These are phyloP conservation scores for Drosophila cardini DNA, from an alignment of 1,140 invertebrate species.

Conservation along the genomic window DNA sequence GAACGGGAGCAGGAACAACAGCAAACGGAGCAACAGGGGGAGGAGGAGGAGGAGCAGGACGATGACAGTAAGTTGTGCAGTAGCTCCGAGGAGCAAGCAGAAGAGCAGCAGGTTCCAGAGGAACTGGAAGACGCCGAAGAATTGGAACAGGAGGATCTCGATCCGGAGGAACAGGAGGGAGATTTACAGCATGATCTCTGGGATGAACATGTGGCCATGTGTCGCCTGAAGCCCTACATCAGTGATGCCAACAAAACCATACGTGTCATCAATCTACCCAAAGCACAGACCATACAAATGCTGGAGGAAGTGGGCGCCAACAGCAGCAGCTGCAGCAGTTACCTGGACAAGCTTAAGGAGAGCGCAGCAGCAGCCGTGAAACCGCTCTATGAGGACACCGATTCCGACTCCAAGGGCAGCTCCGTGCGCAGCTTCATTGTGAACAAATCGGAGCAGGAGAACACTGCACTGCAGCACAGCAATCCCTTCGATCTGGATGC, in stretches of 20 bases:
- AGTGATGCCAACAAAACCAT: slow-evolving; percentile 59
- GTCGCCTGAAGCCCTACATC: slow-evolving; percentile 60
- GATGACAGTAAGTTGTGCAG: slow-evolving; percentile 44
- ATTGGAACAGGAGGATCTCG: neutral
- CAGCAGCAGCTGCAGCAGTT: slow-evolving; percentile 4
- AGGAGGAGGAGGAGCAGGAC: slow-evolving; percentile 40
- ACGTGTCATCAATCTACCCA: slow-evolving; percentile 63
- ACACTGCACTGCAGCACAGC: slow-evolving; percentile 30
- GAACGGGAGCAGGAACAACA: slow-evolving; percentile 2
- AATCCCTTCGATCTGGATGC: slow-evolving; percentile 76
- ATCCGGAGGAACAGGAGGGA: slow-evolving; percentile 37
- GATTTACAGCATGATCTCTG: slow-evolving; percentile 51
- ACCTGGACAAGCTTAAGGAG: slow-evolving; percentile 71
- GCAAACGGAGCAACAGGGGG: slow-evolving; percentile 46
- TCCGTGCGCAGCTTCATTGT: slow-evolving; percentile 80
- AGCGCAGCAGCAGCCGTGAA: slow-evolving; percentile 34
- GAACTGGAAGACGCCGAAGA: slow-evolving; percentile 31
- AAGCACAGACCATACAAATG: slow-evolving; percentile 66
- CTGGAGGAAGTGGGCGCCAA: neutral
- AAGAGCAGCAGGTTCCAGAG: slow-evolving; percentile 27
- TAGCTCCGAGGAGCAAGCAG: slow-evolving; percentile 34
- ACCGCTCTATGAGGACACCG: slow-evolving; percentile 78
- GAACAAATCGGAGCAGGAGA: slow-evolving; percentile 74
- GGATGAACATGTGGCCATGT: slow-evolving; percentile 63
- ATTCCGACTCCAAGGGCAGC: slow-evolving; percentile 86